Base-by-base conservation (phyloP, 1,140 invertebrate species). In the Apis dorsata region DNA sequence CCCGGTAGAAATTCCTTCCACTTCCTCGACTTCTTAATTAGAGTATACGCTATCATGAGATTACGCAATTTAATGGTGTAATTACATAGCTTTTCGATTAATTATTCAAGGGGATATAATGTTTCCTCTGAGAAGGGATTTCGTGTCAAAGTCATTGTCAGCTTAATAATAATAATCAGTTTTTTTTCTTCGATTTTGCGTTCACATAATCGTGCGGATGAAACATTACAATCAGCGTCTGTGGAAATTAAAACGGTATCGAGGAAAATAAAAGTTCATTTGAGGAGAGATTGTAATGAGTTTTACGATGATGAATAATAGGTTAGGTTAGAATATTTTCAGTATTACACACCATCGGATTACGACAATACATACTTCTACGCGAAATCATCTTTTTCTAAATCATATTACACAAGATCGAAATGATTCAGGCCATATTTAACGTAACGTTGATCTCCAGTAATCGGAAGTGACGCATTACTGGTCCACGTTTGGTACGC, bases 11-110 rank as follows among this genome's bases (percentile, higher is more conserved):
- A 13, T 55, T 79, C 57, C 68, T 62, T 68, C 63, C 44, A 59
- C 70, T 81, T 81, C 79, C 71, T 71, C n/a, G 49, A 55, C 57
- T 60, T 66, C 28, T 49, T 86, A 89, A 89, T 89, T 86, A 89
- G 66, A 49, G 72, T 81, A 68, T 60, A 13, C 15, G 62, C 69
- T 70, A 80, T 82, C 81, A 63, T n/a, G 55, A 49, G 53, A 59
- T 74, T 74, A 73, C 73, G 53, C 44, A 21, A 68, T 81, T 44
- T 77, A 82, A 77, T 69, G 57, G 55, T 21, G 19, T 60, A 70
- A 77, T 82, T 82, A 77, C 28, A 77, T 24, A 19, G 65, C 19
- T 60, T 55, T 60, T 24, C 74, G 65, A 82, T 82, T 77, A 69
- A 82, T 82, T 82, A 82, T 82, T 69, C 63, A 44, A n/a, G 15